phyloP scores from a whole-genome alignment of 2,797 vertebrate species.

The Pristis pectinata region DNA sequence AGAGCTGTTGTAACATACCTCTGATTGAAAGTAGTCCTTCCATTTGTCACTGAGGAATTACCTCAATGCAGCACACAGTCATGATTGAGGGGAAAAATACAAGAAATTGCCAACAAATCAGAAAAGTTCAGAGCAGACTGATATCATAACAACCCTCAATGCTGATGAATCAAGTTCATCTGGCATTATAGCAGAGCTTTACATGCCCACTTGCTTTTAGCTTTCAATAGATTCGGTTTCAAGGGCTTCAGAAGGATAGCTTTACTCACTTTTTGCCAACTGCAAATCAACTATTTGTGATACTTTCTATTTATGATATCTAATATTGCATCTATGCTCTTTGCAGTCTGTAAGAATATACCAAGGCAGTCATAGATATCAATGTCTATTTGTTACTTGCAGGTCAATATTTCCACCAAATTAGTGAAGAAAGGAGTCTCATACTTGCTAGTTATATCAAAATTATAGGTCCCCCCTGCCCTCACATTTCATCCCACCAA shows the following conservation, averaged over 20 bases:
- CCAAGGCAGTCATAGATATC: neutral
- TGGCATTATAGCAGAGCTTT: neutral
- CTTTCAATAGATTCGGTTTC: neutral
- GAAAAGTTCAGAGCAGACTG: neutral
- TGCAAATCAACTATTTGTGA: neutral
- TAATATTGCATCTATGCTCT: neutral
- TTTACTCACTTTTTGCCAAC: neutral
- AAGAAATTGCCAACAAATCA: neutral
- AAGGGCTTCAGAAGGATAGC: neutral
- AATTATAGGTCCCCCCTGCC: no score
- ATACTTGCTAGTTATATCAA: no score
- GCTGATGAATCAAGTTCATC: neutral
- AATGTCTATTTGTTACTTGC: neutral
- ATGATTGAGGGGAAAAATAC: neutral
- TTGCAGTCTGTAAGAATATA: neutral
- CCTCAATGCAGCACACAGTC: no score
- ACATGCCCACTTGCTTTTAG: neutral
- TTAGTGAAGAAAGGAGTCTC: neutral
- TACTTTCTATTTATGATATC: neutral
- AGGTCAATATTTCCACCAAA: neutral
- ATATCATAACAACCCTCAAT: neutral
- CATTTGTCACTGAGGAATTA: neutral
- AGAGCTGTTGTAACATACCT: neutral
- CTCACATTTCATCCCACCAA: no score
- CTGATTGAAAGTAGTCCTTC: neutral